These are phyloP conservation scores for Apodemus sylvaticus DNA, from an alignment of 2,113 vertebrate genomes.

Conservation along the genomic window DNA sequence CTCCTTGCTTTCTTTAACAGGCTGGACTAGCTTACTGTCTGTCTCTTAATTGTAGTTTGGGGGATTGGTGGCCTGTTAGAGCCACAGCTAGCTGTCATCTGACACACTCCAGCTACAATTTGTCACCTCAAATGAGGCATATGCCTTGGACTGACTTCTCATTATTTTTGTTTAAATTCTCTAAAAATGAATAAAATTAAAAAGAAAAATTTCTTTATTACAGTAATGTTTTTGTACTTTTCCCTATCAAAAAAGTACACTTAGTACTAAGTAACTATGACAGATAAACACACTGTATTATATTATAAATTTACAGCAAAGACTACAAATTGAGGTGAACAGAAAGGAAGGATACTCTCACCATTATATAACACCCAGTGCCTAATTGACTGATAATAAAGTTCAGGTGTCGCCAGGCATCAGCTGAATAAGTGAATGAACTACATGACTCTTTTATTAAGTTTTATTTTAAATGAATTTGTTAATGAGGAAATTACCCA, in stretches of 20 bases:
- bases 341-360: not conserved
- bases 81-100: not conserved
- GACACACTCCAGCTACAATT: not conserved
- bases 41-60: not conserved
- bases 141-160: not conserved
- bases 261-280: not conserved
- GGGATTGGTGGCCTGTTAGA: not conserved
- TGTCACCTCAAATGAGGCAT: not conserved
- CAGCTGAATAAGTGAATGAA: not conserved
- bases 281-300: not conserved
- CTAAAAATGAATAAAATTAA: not conserved
- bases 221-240: not conserved
- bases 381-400: not conserved
- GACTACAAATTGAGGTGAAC: not conserved
- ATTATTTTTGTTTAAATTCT: not conserved
- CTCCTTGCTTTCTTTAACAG: not conserved
- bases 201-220: not conserved
- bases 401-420: not conserved
- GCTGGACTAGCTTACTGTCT: not conserved
- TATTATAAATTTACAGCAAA: not conserved
- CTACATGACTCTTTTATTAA: not conserved
- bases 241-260: not conserved
- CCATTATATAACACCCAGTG: not conserved
- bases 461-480: slow-evolving; percentile 34
- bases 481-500: not conserved